Conservation (phyloP, 2,797 vertebrate species). For the Pterois miles region DNA sequence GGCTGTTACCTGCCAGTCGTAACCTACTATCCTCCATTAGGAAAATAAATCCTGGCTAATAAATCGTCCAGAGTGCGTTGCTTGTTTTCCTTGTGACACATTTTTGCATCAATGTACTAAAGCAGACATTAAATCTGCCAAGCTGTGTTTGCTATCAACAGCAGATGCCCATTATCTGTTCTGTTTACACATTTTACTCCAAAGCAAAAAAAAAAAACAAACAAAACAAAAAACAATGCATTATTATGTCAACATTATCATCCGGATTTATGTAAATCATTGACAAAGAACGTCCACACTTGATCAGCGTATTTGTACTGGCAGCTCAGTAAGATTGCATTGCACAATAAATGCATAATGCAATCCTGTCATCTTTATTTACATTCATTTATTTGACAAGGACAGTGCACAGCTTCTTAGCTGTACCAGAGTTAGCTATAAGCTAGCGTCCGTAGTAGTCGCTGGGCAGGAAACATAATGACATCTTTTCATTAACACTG, state of each 20-base stretch:
- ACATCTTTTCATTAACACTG: too few species aligned
- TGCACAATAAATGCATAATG: neutral
- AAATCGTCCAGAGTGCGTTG: slow-evolving; percentile 32
- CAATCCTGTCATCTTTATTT: neutral
- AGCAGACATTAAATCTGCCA: slow-evolving; percentile 15
- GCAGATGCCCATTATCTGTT: slow-evolving; percentile 13
- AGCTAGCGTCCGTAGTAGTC: too few species aligned
- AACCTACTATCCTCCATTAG: neutral
- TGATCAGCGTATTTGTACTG: neutral
- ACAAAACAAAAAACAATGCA: neutral
- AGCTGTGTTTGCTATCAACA: slow-evolving; percentile 15
- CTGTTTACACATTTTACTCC: neutral
- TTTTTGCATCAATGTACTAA: slow-evolving; percentile 24
- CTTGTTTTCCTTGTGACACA: slow-evolving; percentile 5
- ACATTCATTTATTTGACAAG: too few species aligned
- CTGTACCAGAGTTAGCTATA: too few species aligned
- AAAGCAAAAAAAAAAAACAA: neutral
- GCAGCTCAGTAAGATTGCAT: neutral
- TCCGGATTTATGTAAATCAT: neutral
- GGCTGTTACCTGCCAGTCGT: slow-evolving; percentile 4
- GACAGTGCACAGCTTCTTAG: too few species aligned
- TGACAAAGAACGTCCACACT: neutral
- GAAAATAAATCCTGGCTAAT: slow-evolving; percentile 29
- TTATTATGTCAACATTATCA: neutral
- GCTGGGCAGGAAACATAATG: too few species aligned